Percentiles rank a stretch among this genome's conserved stretches.
Evolutionary conservation across 1,140 invertebrate genomes (phyloP).

Genomic region (Drosophila mauritiana): DNA sequence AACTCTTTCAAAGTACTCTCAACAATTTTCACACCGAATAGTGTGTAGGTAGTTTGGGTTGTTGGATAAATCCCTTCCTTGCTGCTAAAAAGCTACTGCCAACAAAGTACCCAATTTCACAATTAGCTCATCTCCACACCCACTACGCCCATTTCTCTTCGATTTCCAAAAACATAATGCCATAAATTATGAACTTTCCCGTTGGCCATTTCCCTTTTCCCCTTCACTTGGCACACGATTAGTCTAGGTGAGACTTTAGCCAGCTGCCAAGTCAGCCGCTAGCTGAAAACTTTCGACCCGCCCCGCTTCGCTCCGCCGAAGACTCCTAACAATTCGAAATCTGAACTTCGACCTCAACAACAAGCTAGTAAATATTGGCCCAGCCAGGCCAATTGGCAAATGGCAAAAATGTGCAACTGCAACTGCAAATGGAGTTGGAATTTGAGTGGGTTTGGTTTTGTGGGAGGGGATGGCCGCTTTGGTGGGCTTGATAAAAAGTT

Average conservation of each 20-base stretch:
- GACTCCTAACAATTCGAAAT: slow-evolving; percentile 2
- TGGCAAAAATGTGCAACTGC: slow-evolving; percentile 59
- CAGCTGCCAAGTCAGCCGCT: slow-evolving; percentile 52
- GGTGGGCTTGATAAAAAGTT: slow-evolving; percentile 45
- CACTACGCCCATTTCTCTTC: slow-evolving; percentile 16
- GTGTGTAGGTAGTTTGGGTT: background rate
- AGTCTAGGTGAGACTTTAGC: slow-evolving; percentile 52
- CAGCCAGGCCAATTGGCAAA: slow-evolving; percentile 44
- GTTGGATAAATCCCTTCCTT: background rate
- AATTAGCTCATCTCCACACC: slow-evolving; percentile 23
- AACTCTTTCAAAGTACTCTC: slow-evolving; percentile 10
- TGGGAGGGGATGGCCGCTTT: background rate
- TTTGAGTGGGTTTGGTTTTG: background rate
- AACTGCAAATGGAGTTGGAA: slow-evolving; percentile 22
- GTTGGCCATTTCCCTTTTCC: slow-evolving; percentile 45
- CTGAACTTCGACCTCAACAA: slow-evolving; percentile 47
- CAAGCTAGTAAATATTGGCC: slow-evolving; percentile 57
- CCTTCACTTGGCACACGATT: slow-evolving; percentile 48
- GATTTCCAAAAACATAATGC: slow-evolving; percentile 52
- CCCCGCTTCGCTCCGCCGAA: background rate
- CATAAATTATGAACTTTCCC: slow-evolving; percentile 52
- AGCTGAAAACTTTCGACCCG: slow-evolving; percentile 32
- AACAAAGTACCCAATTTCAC: slow-evolving; percentile 23
- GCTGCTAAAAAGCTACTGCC: slow-evolving; percentile 1
- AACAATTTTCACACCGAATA: slow-evolving; percentile 11